Base-by-base conservation (phyloP, 2,797 vertebrate species). In the Anas capensis region DNA sequence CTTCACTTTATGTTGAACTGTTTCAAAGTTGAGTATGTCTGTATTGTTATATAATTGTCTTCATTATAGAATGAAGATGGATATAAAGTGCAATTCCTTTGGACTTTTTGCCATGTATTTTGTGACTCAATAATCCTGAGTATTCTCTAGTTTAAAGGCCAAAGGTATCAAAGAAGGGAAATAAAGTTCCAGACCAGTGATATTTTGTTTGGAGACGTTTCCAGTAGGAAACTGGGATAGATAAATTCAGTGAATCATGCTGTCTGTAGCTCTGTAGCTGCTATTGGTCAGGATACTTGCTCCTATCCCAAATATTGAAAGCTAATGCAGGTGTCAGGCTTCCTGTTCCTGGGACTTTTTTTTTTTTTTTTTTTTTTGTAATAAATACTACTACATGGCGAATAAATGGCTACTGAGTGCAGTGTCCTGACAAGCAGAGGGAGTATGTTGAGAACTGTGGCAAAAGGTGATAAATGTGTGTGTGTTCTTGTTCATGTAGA, bases 191-290 rank as follows among this genome's bases (percentile, higher is more conserved):
- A 7, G 2, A 20, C 1, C 4, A 2, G 53, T 8, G 8, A 15
- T 27, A 15, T 1, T 2, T 6, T 3, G 21, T 82, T 77, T 58
- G 6, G 38, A 18, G 5, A 36, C 2, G 2, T 16, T 66, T 83
- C 23, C 88, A 13, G 54, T 23, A 54, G 76, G 3, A 80, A 76
- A 76, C 10, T 15, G 60, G 48, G 36, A 34, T 19, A 48, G 15
- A 1, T 8, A 7, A 62, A 6, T 51, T 5, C 49, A 66, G 7
- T 38, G 34, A 64, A 42, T 57, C 2, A 1, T 77, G 21, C 1
- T 49, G 4, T 66, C 46, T 70, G 14, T 73, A 14, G 33, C 56
- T 69, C 46, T 70, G 14, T 73, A 14, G 33, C 56, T 69, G 31
- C 27, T 40, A 12, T 14, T 42, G 31, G 16, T 24, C 12, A 85